phyloP scores from a whole-genome alignment of 2,797 vertebrate species.

The Paratrypauchen microcephalus region DNA sequence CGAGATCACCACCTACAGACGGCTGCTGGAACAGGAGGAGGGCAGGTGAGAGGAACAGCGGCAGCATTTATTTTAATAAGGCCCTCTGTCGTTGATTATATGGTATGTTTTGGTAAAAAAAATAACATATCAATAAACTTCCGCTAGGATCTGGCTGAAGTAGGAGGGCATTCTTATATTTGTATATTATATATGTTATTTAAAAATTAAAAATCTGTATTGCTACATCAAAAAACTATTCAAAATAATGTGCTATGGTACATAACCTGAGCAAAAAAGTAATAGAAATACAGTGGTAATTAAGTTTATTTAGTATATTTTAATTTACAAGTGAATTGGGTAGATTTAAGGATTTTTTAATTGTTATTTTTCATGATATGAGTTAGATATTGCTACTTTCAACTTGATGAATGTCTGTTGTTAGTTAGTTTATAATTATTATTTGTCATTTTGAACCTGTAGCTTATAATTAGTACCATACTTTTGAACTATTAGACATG shows the following conservation, averaged over 20 bases:
- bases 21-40: constrained; percentile 89
- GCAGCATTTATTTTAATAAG: background rate
- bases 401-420: background rate
- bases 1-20: constrained; percentile 91
- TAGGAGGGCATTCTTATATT: background rate
- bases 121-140: background rate
- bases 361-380: too few species aligned
- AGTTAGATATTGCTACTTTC: background rate
- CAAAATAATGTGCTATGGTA: too few species aligned
- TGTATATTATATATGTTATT: too few species aligned
- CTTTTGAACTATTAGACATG: background rate
- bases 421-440: background rate
- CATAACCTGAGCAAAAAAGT: background rate
- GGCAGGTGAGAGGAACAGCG: constrained; percentile 79
- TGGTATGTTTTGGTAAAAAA: background rate
- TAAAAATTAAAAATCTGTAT: too few species aligned
- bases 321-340: too few species aligned
- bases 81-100: background rate
- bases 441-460: background rate
- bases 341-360: too few species aligned
- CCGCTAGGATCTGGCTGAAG: background rate
- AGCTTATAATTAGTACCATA: background rate
- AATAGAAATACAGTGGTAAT: background rate
- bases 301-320: background rate
- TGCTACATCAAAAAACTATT: too few species aligned